Conservation (phyloP, 2,888 invertebrate species). For the Helicoverpa assulta region DNA sequence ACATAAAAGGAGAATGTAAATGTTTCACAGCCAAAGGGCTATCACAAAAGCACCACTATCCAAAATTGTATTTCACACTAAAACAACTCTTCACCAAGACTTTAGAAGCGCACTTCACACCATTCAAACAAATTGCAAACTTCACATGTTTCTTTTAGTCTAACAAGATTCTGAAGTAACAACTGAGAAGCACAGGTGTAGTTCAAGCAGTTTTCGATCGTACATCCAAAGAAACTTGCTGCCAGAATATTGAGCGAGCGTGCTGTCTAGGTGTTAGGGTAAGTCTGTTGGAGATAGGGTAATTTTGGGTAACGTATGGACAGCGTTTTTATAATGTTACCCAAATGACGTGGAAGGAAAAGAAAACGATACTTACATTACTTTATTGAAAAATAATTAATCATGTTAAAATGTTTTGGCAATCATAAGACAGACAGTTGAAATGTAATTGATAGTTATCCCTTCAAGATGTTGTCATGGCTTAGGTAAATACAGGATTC, state of each 20-base stretch:
- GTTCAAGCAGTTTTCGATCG: constrained; percentile 45
- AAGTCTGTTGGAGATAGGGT: background rate
- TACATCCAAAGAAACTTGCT: constrained; percentile 35
- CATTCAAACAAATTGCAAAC: constrained; percentile 33
- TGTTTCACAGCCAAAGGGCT: no score
- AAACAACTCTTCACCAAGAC: background rate
- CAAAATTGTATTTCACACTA: background rate
- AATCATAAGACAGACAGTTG: no score
- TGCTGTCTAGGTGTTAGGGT: no score
- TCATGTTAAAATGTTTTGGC: no score
- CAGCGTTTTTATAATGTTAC: background rate
- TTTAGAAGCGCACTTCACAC: background rate
- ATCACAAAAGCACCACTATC: background rate
- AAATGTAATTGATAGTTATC: no score
- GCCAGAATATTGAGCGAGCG: constrained; percentile 16
- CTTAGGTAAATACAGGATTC: no score
- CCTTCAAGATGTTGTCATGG: background rate
- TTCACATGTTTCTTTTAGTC: constrained; percentile 45
- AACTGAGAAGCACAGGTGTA: constrained; percentile 26
- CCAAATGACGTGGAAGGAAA: background rate
- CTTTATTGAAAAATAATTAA: no score
- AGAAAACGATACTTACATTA: no score
- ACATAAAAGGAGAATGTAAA: no score
- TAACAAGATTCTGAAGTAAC: constrained; percentile 51
- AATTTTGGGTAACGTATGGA: background rate